Percentiles rank a stretch among this genome's conserved stretches.
Conservation (phyloP, 2,888 invertebrate species). For the Leptopterna dolabrata region DNA sequence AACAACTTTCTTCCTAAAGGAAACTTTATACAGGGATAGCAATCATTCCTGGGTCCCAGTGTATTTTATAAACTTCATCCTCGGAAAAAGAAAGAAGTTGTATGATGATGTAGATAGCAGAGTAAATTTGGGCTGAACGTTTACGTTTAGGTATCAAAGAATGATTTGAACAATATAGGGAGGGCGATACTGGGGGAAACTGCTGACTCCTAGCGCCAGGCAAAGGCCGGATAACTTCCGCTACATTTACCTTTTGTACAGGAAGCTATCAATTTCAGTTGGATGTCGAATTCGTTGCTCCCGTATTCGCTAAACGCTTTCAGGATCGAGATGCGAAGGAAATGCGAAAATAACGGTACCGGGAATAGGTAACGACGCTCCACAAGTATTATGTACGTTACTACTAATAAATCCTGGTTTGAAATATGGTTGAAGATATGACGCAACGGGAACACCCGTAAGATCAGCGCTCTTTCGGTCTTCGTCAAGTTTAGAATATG, state of each 20-base stretch:
- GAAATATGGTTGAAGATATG: neutral
- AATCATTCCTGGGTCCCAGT: no score
- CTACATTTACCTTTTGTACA: neutral
- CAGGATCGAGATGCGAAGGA: neutral
- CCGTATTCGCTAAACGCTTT: neutral
- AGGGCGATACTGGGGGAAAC: neutral
- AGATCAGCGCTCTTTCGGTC: conserved; percentile 1
- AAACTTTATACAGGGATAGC: no score
- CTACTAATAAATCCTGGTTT: neutral
- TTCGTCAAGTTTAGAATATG: conserved; percentile 5
- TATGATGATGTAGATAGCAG: no score
- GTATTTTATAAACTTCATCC: no score
- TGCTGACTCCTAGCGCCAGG: neutral
- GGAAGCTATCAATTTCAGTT: neutral
- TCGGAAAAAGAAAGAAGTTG: no score
- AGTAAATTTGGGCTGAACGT: no score
- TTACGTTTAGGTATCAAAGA: no score
- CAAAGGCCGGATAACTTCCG: neutral
- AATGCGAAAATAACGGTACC: neutral
- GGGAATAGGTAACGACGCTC: neutral
- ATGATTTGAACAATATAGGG: no score
- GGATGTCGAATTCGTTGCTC: neutral
- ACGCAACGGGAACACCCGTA: neutral
- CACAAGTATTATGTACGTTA: no score
- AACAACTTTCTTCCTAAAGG: no score